Evolutionary conservation across 2,797 vertebrate genomes (phyloP), one percentile per base, ranked within the genome.

Genomic region (Luscinia luscinia): DNA sequence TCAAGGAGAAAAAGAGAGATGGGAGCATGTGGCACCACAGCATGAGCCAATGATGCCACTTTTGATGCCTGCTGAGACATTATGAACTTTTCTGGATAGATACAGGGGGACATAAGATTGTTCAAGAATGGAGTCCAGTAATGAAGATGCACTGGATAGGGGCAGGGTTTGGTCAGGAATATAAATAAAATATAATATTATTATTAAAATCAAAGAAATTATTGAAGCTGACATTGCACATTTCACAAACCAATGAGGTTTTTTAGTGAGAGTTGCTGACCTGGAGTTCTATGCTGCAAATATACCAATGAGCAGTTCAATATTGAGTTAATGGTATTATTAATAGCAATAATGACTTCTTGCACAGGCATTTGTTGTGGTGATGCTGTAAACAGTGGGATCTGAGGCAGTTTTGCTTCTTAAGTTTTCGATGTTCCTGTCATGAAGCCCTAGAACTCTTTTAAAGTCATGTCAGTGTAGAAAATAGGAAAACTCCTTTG

Each of bases 21-120:
- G 17, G 41, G 46, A 91, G 72, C 94, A 81, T 83, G 64, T 87
- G 95, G 94, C 76, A 87, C 61, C 93, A 48, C 94, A 3, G 18
- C 76, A 8, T 85, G 94, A 85, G 41, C 49, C 46, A 34, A 30
- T 84, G 79, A 85, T 89, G 84, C 49, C 27, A 32, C 66, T 91
- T 77, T 43, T 1, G 11, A 30, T 80, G 68, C 94, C 72, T 78
- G 64, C 62, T 87, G 94, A 63, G 81, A 30, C 14, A 14, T 55
- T 73, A 27, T 0, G 1, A 74, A 17, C 59, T 85, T 88, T 59
- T 24, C 43, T 73, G 59, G 21, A 11, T 34, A 61, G 43, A 26
- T 54, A 79, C 3, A 6, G 22, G 24, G 9, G 64, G 38, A 49
- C 52, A 12, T 45, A 70, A 67, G 26, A 14, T 32, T 81, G 59